Evolutionary conservation across 2,797 vertebrate species (phyloP).

Genomic region (Emydoidea blandingii): DNA sequence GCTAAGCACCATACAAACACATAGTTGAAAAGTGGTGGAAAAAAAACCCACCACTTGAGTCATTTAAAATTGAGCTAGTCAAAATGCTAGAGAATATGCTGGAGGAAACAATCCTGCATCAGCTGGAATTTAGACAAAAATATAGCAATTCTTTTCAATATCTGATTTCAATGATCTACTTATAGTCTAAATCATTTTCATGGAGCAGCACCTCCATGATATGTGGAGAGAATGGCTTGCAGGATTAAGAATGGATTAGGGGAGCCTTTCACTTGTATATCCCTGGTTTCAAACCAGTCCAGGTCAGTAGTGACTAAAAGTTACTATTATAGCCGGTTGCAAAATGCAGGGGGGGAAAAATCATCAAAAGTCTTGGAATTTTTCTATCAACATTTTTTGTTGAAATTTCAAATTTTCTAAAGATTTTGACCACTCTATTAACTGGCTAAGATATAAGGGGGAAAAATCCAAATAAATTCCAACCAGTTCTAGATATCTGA

Average conservation of each 20-base stretch:
- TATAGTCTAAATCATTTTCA: constrained; percentile 21
- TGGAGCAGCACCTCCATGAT: background rate
- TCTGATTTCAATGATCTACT: background rate
- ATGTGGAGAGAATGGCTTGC: background rate
- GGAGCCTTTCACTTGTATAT: background rate
- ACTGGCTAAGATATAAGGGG: background rate
- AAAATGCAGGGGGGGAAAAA: background rate
- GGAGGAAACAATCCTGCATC: constrained; percentile 26
- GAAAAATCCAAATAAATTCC: background rate
- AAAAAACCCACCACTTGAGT: background rate
- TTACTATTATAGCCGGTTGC: background rate
- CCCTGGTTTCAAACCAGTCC: background rate
- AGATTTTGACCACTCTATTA: background rate
- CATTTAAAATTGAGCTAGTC: background rate
- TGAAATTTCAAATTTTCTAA: background rate
- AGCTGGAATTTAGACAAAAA: background rate
- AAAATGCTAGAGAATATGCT: background rate
- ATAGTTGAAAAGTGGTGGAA: constrained; percentile 40
- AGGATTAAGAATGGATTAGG: background rate
- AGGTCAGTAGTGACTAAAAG: background rate
- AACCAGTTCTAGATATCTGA: background rate
- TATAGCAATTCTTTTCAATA: constrained; percentile 40
- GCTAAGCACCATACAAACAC: constrained; percentile 39
- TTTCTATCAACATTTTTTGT: background rate
- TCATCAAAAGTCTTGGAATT: background rate